Conservation (phyloP, 2,113 vertebrate genomes). For the Circaetus gallicus region DNA sequence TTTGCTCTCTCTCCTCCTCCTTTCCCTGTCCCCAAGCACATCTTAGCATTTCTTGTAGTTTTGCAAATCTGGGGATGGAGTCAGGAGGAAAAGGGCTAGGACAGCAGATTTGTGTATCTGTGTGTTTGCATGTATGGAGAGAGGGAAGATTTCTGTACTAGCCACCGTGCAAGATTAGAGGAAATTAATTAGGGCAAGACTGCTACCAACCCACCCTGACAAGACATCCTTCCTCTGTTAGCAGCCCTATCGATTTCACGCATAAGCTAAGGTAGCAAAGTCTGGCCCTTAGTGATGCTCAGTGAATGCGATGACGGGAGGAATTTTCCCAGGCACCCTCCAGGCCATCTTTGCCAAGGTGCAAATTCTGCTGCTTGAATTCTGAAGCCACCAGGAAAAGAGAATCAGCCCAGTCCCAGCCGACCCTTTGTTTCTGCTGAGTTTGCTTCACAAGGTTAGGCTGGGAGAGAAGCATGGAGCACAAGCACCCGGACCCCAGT, state of each 20-base stretch:
- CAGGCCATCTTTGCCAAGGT: background rate
- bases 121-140: background rate
- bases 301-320: background rate
- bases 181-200: background rate
- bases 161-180: background rate
- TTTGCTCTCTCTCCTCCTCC: background rate
- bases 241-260: background rate
- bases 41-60: background rate
- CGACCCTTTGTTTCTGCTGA: background rate
- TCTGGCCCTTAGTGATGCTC: background rate
- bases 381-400: background rate
- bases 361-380: background rate
- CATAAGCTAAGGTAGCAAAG: background rate
- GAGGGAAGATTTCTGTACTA: background rate
- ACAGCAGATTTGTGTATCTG: background rate
- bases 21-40: background rate
- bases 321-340: background rate
- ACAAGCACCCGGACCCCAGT: rapidly evolving
- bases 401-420: background rate
- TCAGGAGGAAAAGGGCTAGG: background rate
- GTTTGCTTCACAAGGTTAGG: background rate
- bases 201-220: background rate
- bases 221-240: background rate
- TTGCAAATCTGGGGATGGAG: background rate
- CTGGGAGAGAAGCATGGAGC: background rate